Evolutionary conservation across 2,888 invertebrate species (phyloP).

Genomic region (Branchellion lobata): DNA sequence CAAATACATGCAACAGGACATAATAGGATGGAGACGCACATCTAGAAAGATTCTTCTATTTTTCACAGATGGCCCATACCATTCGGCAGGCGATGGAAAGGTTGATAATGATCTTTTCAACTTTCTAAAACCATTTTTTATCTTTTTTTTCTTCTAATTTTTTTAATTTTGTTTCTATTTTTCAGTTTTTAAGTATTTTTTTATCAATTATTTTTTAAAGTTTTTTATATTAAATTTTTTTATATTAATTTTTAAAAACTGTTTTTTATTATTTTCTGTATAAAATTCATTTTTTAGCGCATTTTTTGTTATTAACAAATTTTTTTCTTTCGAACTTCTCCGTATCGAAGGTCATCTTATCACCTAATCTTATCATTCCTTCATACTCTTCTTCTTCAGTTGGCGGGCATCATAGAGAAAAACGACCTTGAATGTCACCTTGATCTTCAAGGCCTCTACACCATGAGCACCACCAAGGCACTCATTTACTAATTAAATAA

Average conservation of each 20-base stretch:
- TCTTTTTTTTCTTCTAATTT: too few relatives aligned
- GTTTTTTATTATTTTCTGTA: neutral
- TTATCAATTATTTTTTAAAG: neutral
- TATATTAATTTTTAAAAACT: neutral
- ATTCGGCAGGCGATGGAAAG: slow-evolving; percentile 99
- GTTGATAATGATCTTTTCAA: slow-evolving; percentile 60
- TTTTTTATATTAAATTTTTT: too few relatives aligned
- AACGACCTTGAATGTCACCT: slow-evolving; percentile 62
- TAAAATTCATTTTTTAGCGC: neutral
- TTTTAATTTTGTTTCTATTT: neutral
- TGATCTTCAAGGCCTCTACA: slow-evolving; percentile 55
- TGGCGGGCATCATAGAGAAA: slow-evolving; percentile 61
- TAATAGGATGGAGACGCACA: slow-evolving; percentile 92
- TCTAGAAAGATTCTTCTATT: slow-evolving; percentile 90
- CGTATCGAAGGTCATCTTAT: too few relatives aligned
- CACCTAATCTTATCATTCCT: too few relatives aligned
- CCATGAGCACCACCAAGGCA: slow-evolving; percentile 58
- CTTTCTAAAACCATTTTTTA: neutral
- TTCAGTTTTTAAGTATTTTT: too few relatives aligned
- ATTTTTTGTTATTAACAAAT: neutral
- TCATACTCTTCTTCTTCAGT: too few relatives aligned
- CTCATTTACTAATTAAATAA: too few relatives aligned
- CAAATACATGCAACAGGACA: slow-evolving; percentile 64
- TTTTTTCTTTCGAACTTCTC: too few relatives aligned
- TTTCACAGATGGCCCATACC: slow-evolving; percentile 98